Conservation (phyloP, 2,888 invertebrate genomes). For the Dryocosmus kuriphilus region DNA sequence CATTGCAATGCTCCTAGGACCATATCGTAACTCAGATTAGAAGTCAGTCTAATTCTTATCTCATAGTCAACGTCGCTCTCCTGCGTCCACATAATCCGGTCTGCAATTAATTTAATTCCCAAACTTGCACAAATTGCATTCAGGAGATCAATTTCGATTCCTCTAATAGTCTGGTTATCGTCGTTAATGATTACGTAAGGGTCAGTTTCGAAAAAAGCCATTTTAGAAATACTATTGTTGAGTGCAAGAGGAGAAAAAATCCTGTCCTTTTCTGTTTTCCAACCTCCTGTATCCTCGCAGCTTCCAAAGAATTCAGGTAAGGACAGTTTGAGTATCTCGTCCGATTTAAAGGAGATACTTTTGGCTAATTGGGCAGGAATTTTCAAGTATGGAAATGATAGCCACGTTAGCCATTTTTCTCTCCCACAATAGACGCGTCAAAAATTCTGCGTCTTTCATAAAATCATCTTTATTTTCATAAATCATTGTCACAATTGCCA, state of each 20-base stretch:
- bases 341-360: slow-evolving; percentile 43
- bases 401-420: slow-evolving; percentile 41
- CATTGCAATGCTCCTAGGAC: slow-evolving; percentile 52
- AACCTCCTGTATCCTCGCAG: slow-evolving; percentile 33
- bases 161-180: slow-evolving; percentile 40
- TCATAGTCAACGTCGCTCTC: slow-evolving; percentile 31
- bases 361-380: slow-evolving; percentile 47
- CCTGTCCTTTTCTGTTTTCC: not conserved
- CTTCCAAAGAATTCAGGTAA: slow-evolving; percentile 42
- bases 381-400: slow-evolving; percentile 41
- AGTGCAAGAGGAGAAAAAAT: slow-evolving; percentile 36
- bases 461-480: slow-evolving; percentile 40
- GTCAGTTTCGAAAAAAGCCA: slow-evolving; percentile 46
- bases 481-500: slow-evolving; percentile 35
- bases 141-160: slow-evolving; percentile 52
- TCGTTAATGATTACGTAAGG: slow-evolving; percentile 49
- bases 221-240: slow-evolving; percentile 46
- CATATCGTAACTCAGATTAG: slow-evolving; percentile 43
- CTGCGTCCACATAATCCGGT: slow-evolving; percentile 44
- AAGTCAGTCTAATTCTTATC: not conserved
- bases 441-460: not conserved
- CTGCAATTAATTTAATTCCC: slow-evolving; percentile 45
- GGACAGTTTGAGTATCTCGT: slow-evolving; percentile 42
- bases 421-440: slow-evolving; percentile 44
- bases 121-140: slow-evolving; percentile 43